phyloP scores from a whole-genome alignment of 1,140 invertebrate genomes.

The Carposina sasakii region DNA sequence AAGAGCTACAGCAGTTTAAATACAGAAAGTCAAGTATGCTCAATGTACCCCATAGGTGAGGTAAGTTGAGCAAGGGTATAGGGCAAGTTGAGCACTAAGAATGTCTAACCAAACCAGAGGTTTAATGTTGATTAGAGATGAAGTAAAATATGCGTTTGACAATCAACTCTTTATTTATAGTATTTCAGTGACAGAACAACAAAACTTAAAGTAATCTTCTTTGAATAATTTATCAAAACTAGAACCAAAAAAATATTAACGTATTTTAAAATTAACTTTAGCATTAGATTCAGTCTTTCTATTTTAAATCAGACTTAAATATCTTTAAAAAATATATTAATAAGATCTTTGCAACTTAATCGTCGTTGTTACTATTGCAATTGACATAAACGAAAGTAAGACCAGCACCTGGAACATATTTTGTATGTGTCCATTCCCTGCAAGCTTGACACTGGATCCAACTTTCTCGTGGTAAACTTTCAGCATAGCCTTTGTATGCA shows the following conservation, averaged over 20 bases:
- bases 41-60: not conserved
- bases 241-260: slow-evolving; percentile 16
- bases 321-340: slow-evolving; percentile 7
- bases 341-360: slow-evolving; percentile 18
- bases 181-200: slow-evolving; percentile 11
- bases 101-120: not conserved
- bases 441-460: slow-evolving; percentile 25
- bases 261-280: slow-evolving; percentile 17
- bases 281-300: slow-evolving; percentile 17
- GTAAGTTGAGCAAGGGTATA: slow-evolving; percentile 3
- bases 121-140: not conserved
- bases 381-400: slow-evolving; percentile 17
- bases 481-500: slow-evolving; percentile 24
- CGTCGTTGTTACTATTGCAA: slow-evolving; percentile 13
- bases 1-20: not conserved
- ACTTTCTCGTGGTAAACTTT: slow-evolving; percentile 28
- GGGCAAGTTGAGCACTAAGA: not conserved
- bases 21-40: not conserved
- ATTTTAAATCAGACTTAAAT: slow-evolving; percentile 17
- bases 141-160: not conserved
- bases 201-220: slow-evolving; percentile 21
- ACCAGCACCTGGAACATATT: slow-evolving; percentile 1
- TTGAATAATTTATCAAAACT: slow-evolving; percentile 19
- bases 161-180: not conserved
- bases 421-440: slow-evolving; percentile 12